Evolutionary conservation across 2,113 vertebrate species (phyloP).

Genomic region (Polyodon spathula): DNA sequence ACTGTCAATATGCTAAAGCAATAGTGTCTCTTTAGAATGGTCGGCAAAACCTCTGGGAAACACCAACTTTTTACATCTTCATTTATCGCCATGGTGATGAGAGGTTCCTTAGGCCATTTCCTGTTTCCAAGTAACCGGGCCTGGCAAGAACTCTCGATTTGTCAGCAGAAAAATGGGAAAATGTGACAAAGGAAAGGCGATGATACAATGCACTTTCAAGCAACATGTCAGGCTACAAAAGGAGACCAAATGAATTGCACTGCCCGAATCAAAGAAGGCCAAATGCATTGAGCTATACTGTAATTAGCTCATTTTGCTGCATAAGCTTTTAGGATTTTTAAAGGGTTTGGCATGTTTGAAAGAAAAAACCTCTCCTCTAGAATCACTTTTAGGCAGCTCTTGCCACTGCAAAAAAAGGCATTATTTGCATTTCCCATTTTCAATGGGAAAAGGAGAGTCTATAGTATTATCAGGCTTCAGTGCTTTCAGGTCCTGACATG

Average conservation of each 20-base stretch:
- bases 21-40: conserved; percentile 11
- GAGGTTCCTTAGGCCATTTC: conserved; percentile 25
- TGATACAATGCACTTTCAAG: conserved; percentile 21
- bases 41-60: conserved; percentile 20
- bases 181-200: not conserved
- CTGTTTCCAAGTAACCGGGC: conserved; percentile 26
- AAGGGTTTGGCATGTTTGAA: not conserved
- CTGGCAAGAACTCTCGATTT: conserved; percentile 19
- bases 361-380: not conserved
- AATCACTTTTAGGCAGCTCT: too few species aligned
- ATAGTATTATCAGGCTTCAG: conserved; percentile 20
- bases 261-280: not conserved
- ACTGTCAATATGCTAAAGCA: too few species aligned
- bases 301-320: conserved; percentile 2
- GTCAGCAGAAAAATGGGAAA: conserved; percentile 9
- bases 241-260: not conserved
- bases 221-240: conserved; percentile 4
- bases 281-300: too few species aligned
- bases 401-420: not conserved
- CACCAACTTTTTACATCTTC: conserved; percentile 20
- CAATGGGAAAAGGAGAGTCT: conserved; percentile 22
- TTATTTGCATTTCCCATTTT: conserved; percentile 21
- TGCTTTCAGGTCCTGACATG: conserved; percentile 35
- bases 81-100: conserved; percentile 18
- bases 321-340: conserved; percentile 1